These are phyloP conservation scores for Lordiphosa mommai DNA, from an alignment of 1,140 invertebrate species.

Conservation along the genomic window DNA sequence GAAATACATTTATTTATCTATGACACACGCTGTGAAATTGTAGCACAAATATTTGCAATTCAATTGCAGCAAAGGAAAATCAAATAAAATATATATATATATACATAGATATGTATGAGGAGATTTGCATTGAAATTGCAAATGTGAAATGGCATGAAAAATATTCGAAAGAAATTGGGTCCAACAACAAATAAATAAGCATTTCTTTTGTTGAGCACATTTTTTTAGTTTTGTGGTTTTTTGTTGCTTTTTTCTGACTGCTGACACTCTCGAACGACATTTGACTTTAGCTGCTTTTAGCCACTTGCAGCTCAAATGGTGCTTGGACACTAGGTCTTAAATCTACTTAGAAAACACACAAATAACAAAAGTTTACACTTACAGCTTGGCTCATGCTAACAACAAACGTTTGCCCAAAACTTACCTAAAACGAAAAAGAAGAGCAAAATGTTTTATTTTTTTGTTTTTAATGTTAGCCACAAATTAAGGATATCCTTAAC, in stretches of 20 bases:
- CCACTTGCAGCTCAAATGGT: slow-evolving; percentile 24
- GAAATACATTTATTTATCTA: slow-evolving; percentile 53
- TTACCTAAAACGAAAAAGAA: slow-evolving; percentile 64
- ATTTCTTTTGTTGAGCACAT: slow-evolving; percentile 22
- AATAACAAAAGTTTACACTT: slow-evolving; percentile 40
- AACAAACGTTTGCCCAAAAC: slow-evolving; percentile 35
- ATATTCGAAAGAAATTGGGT: slow-evolving; percentile 44
- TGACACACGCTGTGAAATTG: slow-evolving; percentile 44
- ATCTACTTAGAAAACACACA: slow-evolving; percentile 26
- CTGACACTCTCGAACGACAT: slow-evolving; percentile 22
- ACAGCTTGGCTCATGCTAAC: slow-evolving; percentile 65
- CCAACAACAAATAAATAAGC: slow-evolving; percentile 14
- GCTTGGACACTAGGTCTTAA: slow-evolving; percentile 9
- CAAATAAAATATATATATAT: slow-evolving; percentile 50
- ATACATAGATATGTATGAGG: slow-evolving; percentile 8
- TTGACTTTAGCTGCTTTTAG: slow-evolving; percentile 3
- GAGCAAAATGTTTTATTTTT: slow-evolving; percentile 12
- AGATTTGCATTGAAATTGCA: slow-evolving; percentile 28
- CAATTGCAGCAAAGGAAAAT: slow-evolving; percentile 60
- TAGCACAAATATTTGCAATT: slow-evolving; percentile 70
- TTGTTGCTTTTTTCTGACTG: slow-evolving; percentile 8
- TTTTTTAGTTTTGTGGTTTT: slow-evolving; percentile 19
- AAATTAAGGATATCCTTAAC: slow-evolving; percentile 24
- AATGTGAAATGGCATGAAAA: slow-evolving; percentile 51
- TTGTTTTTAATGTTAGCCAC: slow-evolving; percentile 1